Evolutionary conservation across 2,888 invertebrate species (phyloP).

Genomic region (Sesia bembeciformis): DNA sequence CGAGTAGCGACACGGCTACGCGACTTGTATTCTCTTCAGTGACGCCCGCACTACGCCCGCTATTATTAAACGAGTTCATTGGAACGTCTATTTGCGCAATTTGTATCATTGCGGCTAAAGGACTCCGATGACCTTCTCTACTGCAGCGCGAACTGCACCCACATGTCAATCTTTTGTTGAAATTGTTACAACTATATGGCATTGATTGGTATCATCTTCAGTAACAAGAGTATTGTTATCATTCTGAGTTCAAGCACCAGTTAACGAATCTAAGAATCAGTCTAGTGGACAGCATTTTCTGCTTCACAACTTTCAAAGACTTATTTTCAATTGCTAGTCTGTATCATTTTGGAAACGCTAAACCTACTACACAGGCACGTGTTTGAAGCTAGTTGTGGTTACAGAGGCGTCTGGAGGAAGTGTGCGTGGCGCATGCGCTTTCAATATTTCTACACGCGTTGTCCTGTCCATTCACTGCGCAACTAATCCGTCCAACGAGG

Average conservation of each 20-base stretch:
- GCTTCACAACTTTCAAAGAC: background rate
- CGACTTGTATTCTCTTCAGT: conserved; percentile 36
- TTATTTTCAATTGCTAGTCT: background rate
- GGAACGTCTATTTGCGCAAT: conserved; percentile 74
- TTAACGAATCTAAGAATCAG: background rate
- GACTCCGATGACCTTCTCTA: conserved; percentile 61
- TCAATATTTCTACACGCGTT: conserved; percentile 40
- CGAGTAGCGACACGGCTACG: conserved; percentile 25
- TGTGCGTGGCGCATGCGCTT: conserved; percentile 65
- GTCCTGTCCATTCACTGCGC: conserved; percentile 64
- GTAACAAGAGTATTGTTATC: background rate
- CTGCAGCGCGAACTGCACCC: conserved; percentile 22
- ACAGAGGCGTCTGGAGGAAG: conserved; percentile 28
- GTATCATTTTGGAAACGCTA: background rate
- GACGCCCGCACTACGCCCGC: conserved; percentile 65
- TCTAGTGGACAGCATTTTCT: background rate
- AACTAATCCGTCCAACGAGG: conserved; percentile 44
- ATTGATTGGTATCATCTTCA: background rate
- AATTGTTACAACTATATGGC: background rate
- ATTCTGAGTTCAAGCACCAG: background rate
- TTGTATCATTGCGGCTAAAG: conserved; percentile 58
- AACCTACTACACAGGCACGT: conserved; percentile 18
- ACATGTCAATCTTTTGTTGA: background rate
- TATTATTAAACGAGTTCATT: conserved; percentile 74
- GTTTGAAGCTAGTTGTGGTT: conserved; percentile 20